These are phyloP conservation scores for Enteromius viviparus DNA, from an alignment of 2,797 vertebrate genomes.

Conservation along the genomic window DNA sequence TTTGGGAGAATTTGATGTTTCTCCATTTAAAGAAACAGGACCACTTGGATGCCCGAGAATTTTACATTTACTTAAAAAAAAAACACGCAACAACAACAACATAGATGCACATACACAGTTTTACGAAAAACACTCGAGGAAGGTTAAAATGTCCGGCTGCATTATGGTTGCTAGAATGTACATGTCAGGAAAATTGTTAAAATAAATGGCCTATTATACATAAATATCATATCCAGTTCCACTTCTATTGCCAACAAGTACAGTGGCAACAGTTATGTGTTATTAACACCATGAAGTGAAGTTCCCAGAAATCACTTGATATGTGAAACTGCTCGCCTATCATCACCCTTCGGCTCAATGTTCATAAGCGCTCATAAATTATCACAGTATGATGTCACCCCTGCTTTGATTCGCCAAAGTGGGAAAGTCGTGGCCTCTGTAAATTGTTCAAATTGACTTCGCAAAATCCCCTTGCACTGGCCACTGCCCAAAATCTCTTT, in stretches of 20 bases:
- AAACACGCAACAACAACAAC: too few relatives aligned
- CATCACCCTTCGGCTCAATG: background rate
- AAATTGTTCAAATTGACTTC: constrained; percentile 37
- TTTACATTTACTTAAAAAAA: too few relatives aligned
- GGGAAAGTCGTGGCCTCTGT: constrained; percentile 34
- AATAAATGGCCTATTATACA: background rate
- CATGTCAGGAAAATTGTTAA: background rate
- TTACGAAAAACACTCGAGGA: background rate
- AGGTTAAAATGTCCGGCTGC: background rate
- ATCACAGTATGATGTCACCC: constrained; percentile 31
- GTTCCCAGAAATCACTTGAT: constrained; percentile 19
- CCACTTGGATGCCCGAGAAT: too few relatives aligned
- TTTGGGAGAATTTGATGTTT: too few relatives aligned
- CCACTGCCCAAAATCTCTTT: constrained; percentile 47
- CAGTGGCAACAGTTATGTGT: constrained; percentile 13
- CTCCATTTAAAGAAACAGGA: too few relatives aligned
- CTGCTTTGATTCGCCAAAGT: constrained; percentile 42
- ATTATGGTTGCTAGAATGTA: background rate
- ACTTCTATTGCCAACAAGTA: background rate
- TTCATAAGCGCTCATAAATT: constrained; percentile 30
- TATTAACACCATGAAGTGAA: background rate
- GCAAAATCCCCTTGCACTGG: constrained; percentile 24
- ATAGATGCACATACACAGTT: background rate
- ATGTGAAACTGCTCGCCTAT: constrained; percentile 15
- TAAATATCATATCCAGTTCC: constrained; percentile 10